Evolutionary conservation across 2,888 invertebrate genomes (phyloP).

Genomic region (Rhaphigaster nebulosa): DNA sequence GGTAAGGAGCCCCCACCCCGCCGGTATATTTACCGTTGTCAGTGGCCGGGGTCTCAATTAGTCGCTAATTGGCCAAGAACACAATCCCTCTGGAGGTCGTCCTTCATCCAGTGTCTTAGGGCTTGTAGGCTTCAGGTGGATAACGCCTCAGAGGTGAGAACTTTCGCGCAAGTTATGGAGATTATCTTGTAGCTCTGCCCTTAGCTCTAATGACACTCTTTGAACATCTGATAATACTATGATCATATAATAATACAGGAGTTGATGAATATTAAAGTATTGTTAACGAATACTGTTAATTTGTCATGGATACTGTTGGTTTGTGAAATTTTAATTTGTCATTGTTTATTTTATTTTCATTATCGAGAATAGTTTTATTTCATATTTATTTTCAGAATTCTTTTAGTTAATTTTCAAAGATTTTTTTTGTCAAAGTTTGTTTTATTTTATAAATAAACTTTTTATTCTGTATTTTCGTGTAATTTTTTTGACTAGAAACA

Average conservation of each 20-base stretch:
- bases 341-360: too few species aligned
- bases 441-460: too few species aligned
- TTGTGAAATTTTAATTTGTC: too few species aligned
- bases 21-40: constrained; percentile 32
- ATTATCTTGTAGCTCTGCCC: background rate
- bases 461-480: too few species aligned
- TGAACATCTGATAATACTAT: background rate
- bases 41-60: constrained; percentile 15
- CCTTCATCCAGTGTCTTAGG: background rate
- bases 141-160: background rate
- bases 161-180: background rate
- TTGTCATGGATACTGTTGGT: too few species aligned
- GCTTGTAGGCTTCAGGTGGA: background rate
- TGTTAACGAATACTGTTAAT: too few species aligned
- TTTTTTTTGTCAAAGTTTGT: too few species aligned
- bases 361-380: too few species aligned
- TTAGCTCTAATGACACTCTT: background rate
- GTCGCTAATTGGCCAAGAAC: constrained; percentile 19
- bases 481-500: too few species aligned
- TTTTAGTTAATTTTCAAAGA: too few species aligned
- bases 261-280: background rate
- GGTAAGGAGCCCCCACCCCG: background rate
- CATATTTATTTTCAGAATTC: too few species aligned
- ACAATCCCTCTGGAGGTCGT: constrained; percentile 21
- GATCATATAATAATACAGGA: background rate